A percentile compares a stretch with the other conserved stretches of the same genome.
These are phyloP conservation scores for Procambarus clarkii DNA, from an alignment of 1,140 invertebrate species.

Conservation along the genomic window DNA sequence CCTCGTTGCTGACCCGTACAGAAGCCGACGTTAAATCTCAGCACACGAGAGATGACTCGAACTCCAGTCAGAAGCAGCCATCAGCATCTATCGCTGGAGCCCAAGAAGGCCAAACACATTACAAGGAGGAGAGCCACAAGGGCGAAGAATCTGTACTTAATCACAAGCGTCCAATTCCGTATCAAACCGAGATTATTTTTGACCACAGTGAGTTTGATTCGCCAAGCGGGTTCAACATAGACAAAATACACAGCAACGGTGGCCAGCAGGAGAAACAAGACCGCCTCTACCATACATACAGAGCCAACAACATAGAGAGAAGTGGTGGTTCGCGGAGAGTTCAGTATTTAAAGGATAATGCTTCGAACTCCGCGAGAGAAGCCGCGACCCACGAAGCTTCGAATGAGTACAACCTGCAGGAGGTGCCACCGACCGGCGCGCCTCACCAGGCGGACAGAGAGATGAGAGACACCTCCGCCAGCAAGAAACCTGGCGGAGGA, in stretches of 20 bases:
- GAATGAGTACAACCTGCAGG: not conserved
- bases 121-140: not conserved
- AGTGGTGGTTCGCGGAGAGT: not conserved
- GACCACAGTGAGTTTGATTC: not conserved
- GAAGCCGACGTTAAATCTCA: not conserved
- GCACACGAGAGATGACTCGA: not conserved
- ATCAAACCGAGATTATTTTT: not conserved
- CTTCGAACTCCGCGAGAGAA: not conserved
- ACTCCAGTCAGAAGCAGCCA: not conserved
- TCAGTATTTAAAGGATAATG: not conserved
- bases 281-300: not conserved
- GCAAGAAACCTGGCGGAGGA: not conserved
- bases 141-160: not conserved
- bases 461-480: not conserved
- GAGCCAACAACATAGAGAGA: not conserved
- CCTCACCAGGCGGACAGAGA: not conserved
- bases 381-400: not conserved
- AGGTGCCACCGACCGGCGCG: not conserved
- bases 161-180: not conserved
- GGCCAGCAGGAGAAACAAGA: not conserved
- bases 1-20: too few relatives aligned
- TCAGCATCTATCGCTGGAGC: not conserved
- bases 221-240: not conserved
- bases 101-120: not conserved
- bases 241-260: not conserved